These are phyloP conservation scores for Drosophila nr. perissopoda DNA, from an alignment of 2,888 invertebrate genomes.

Conservation along the genomic window DNA sequence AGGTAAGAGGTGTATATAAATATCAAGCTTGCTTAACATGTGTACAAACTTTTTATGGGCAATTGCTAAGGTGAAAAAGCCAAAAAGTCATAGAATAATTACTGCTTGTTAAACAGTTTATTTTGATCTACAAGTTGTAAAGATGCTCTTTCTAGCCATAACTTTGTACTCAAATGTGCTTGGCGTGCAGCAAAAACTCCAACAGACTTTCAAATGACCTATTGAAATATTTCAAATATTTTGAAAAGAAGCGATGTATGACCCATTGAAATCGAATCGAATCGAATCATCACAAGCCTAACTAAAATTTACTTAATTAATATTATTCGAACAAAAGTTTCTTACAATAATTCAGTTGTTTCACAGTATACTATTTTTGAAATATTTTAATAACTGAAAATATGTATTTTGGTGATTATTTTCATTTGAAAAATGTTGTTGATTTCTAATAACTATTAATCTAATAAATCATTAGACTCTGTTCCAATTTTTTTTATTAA, in stretches of 20 bases:
- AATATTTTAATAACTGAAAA: not conserved
- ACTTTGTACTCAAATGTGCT: not conserved
- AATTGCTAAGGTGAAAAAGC: not conserved
- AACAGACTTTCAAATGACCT: not conserved
- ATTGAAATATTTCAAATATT: not conserved
- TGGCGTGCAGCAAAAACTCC: not conserved
- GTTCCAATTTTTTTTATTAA: not conserved
- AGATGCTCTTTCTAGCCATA: not conserved
- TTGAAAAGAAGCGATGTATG: not conserved
- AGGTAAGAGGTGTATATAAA: no score
- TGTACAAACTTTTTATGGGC: not conserved
- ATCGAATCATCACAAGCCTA: not conserved
- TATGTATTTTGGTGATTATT: not conserved
- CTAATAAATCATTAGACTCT: not conserved
- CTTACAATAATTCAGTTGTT: not conserved
- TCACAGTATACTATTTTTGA: not conserved
- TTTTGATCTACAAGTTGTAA: not conserved
- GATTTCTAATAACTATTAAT: not conserved
- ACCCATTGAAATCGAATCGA: not conserved
- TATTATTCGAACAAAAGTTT: not conserved
- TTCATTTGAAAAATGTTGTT: not conserved
- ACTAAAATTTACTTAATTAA: not conserved
- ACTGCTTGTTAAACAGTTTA: not conserved
- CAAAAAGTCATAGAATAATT: constrained; percentile 1
- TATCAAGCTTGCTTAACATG: not conserved